A percentile compares a stretch with the other conserved stretches of the same genome.
phyloP scores from a whole-genome alignment of 2,113 vertebrate species.

The Podiceps cristatus region DNA sequence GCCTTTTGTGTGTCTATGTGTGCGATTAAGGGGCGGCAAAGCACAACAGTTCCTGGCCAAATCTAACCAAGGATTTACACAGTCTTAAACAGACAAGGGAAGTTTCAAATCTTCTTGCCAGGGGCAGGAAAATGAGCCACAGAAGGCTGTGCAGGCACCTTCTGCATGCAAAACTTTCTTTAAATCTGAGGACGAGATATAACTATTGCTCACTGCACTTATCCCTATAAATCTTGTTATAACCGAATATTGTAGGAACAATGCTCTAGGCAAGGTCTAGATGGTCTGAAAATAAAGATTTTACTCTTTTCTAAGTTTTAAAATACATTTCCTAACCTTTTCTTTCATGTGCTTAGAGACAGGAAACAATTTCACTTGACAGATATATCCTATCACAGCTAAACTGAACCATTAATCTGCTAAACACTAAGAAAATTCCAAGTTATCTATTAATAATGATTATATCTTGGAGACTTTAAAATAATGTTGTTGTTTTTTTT shows the following conservation, averaged over 20 bases:
- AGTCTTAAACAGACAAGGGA: neutral
- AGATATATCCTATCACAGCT: neutral
- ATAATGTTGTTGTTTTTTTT: too few relatives aligned
- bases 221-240: neutral
- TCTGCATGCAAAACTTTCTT: neutral
- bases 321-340: neutral
- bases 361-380: neutral
- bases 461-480: neutral
- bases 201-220: neutral
- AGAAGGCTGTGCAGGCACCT: neutral
- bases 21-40: neutral
- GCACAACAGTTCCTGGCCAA: neutral
- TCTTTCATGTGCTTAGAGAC: neutral
- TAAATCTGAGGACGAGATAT: neutral
- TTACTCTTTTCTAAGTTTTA: neutral
- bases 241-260: neutral
- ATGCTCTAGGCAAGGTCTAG: constrained; percentile 4
- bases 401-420: neutral
- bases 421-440: neutral
- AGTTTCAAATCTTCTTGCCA: neutral
- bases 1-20: neutral
- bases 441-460: neutral
- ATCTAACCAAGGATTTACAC: neutral
- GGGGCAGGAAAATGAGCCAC: neutral
- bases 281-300: neutral